These are phyloP conservation scores for Pristionchus entomophagus DNA, from an alignment of 2,888 invertebrate genomes.

Conservation along the genomic window DNA sequence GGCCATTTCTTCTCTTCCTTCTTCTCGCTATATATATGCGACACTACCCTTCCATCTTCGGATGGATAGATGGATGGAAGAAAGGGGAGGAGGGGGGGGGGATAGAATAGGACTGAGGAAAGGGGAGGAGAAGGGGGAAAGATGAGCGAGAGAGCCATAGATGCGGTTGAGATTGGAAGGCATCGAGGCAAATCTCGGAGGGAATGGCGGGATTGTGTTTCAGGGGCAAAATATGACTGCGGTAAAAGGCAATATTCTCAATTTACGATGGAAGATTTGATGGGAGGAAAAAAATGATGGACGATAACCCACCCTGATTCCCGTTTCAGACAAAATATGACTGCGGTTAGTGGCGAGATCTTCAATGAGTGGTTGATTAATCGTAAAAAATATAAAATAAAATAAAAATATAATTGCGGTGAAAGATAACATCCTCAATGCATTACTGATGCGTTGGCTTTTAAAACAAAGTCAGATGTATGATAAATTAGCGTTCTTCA, in stretches of 20 bases:
- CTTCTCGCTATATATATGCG: background rate
- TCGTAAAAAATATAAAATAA: no score
- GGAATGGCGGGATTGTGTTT: background rate
- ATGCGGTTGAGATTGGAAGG: background rate
- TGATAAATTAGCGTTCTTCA: no score
- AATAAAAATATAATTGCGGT: no score
- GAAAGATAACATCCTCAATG: no score
- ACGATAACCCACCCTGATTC: no score
- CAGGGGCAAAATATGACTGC: background rate
- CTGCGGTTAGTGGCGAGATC: background rate
- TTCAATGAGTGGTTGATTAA: no score
- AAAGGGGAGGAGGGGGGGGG: background rate
- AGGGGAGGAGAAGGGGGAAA: background rate
- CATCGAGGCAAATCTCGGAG: background rate
- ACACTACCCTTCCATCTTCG: conserved; percentile 25
- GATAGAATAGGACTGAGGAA: background rate
- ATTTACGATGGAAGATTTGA: no score
- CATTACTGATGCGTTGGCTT: no score
- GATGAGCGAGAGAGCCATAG: conserved; percentile 17
- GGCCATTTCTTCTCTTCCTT: no score
- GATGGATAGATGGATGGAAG: background rate
- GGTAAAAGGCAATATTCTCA: no score
- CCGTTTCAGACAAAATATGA: background rate
- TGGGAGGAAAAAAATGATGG: no score
- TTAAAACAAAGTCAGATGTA: no score